Base-by-base conservation (phyloP, 2,888 invertebrate genomes). In the Caenorhabditis sp. region DNA sequence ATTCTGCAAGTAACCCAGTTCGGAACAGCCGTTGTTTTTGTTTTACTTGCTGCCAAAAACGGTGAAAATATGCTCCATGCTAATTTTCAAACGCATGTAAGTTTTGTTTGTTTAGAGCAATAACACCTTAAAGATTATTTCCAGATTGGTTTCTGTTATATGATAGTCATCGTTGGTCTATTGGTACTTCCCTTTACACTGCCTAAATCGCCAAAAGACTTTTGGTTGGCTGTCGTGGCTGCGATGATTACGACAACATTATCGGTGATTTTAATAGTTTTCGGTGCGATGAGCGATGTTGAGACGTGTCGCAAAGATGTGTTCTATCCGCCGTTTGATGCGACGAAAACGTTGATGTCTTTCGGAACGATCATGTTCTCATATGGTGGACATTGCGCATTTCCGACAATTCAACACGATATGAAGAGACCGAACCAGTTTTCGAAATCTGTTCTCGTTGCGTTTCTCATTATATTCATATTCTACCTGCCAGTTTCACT, bases 351-450 rank as follows among this genome's bases (percentile, higher is more conserved):
- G 10, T 68, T 84, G 57, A 83, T 84, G 82, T 74, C 81, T 14
- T 85, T 85, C 54, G 85, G 85, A 27, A 85, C 85, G 8, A 81
- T 85, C 1, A 84, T 85, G 83, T 85, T 85, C 58, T 81, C 85
- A 0, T 85, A 84, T 67, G 85, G 85, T 14, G 85, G 84, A 6
- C 84, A 84, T 49, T 83, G 82, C 27, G 82, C 82, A 1, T 91
- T 95, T 84, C 91, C 95, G 77, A 95, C 95, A 0, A 92, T 95
- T 60, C 95, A 95, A 89, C 93, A 94, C 76, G 95, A 95, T 88
- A 95, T 95, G 95, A 91, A 91, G 75, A 91, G 93, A 75, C 93
- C 93, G 77, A 89, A 90, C 1, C 91, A 92, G 83, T 92, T 95
- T 76, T 91, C 92, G 79, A 90, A 90, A 83, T 93, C 94, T 0